Base-by-base conservation (phyloP, 2,113 vertebrate species). In the Ptilonorhynchus violaceus region DNA sequence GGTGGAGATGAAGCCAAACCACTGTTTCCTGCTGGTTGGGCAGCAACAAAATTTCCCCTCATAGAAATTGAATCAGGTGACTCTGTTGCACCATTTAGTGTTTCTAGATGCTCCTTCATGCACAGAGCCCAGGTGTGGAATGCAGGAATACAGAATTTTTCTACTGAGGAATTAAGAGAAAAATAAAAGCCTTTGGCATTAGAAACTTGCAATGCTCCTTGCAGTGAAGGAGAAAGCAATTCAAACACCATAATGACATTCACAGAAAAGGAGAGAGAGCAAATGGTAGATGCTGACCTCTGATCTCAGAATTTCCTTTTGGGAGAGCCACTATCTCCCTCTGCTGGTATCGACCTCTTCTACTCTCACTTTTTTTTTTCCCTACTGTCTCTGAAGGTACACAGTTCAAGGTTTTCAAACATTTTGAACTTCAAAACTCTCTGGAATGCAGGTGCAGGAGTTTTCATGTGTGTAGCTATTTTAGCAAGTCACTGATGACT, bases 261-360 rank as follows among this genome's bases (percentile, higher is more conserved):
- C 23, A 28, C 0, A 73, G 58, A 82, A 17, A 31, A 78, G 35
- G 44, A 67, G 11, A 46, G 60, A 64, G 44, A 80, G 68, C 17
- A 70, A 83, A 55, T 20, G 15, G 15, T 70, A 70, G 63, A 88
- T 70, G 37, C 14, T 96, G 82, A 94, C 88, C 85, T 91, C 69
- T 86, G 88, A 85, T 35, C 68, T 86, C 66, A 78, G 52, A 52
- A 72, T 81, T 85, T 88, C 55, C 35, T 53, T 90, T 62, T 44
- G 67, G 76, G 64, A 94, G 83, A 74, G 83, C 44, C 44, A 60
- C 90, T 94, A 64, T 56, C 86, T 24, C 92, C 92, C 82, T 93
- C 92, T 97, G 85, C 82, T 96, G 90, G 92, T 83, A 56, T 56
- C 1, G 5, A 18, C 11, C 41, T 95, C 90, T 15, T 76, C 23